A percentile compares a stretch with the other conserved stretches of the same genome.
These are phyloP conservation scores for Latheticus oryzae DNA, from an alignment of 2,888 invertebrate species.

Conservation along the genomic window DNA sequence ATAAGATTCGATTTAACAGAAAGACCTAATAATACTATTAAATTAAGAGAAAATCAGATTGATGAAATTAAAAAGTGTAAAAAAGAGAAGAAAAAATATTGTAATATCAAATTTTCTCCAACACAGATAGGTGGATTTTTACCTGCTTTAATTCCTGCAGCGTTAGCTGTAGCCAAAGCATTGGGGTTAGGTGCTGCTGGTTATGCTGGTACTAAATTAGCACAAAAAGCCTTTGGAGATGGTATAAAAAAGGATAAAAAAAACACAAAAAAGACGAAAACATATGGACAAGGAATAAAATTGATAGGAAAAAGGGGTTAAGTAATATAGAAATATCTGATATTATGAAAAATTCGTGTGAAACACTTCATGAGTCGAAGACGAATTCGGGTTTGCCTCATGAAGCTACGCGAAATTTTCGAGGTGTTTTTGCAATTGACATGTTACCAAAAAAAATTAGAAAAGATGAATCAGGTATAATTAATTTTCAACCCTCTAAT, in stretches of 20 bases:
- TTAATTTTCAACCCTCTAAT: constrained; percentile 1
- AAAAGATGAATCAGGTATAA: constrained; percentile 1
- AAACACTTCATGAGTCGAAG: too few relatives aligned
- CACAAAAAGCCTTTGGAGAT: background rate
- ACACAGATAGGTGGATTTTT: constrained; percentile 2
- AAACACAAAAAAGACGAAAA: constrained; percentile 1
- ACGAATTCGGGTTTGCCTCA: constrained; percentile 1
- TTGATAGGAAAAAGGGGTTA: constrained; percentile 1
- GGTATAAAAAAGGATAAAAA: constrained; percentile 1
- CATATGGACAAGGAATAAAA: background rate
- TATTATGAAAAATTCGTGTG: constrained; percentile 2
- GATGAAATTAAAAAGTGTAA: background rate
- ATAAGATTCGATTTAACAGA: constrained; percentile 11
- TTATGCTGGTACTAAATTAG: too few relatives aligned
- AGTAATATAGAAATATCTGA: constrained; percentile 2
- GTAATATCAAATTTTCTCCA: constrained; percentile 1
- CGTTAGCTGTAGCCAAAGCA: too few relatives aligned
- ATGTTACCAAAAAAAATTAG: constrained; percentile 2
- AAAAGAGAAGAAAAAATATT: constrained; percentile 2
- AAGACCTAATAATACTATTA: constrained; percentile 4
- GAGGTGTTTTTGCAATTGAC: constrained; percentile 1
- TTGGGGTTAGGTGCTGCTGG: too few relatives aligned
- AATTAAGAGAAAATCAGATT: constrained; percentile 1
- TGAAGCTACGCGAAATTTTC: constrained; percentile 1
- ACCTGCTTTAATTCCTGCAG: constrained; percentile 2